Percentiles rank a stretch among this genome's conserved stretches.
Conservation (phyloP, 2,113 vertebrate species). For the Daboia siamensis region DNA sequence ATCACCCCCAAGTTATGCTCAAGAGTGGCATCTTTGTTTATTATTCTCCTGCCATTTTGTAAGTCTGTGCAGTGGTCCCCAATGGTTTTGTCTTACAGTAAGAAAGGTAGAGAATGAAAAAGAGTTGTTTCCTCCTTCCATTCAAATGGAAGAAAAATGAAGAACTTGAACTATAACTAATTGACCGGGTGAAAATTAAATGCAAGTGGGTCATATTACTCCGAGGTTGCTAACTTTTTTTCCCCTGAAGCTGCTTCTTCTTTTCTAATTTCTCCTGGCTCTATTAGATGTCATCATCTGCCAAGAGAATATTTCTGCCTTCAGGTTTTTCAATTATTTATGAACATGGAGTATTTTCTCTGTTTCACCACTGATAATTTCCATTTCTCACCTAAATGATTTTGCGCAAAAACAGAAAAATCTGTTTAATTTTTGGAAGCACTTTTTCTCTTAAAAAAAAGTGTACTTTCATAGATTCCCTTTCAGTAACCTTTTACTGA, state of each 20-base stretch:
- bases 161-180: not conserved
- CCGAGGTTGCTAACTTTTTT: not conserved
- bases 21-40: not conserved
- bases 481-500: slow-evolving; percentile 24
- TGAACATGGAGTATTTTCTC: slow-evolving; percentile 40
- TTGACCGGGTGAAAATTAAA: slow-evolving; percentile 16
- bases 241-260: not conserved
- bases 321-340: slow-evolving; percentile 55
- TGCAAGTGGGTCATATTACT: slow-evolving; percentile 18
- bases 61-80: not conserved
- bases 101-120: not conserved
- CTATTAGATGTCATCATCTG: slow-evolving; percentile 42
- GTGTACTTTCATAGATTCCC: not conserved
- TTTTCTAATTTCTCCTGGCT: slow-evolving; percentile 39
- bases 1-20: not conserved
- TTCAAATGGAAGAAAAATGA: not conserved
- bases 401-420: slow-evolving; percentile 43
- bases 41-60: not conserved
- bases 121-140: not conserved
- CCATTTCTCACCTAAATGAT: slow-evolving; percentile 46
- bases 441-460: not conserved
- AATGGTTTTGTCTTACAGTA: not conserved
- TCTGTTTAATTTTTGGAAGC: slow-evolving; percentile 31
- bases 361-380: slow-evolving; percentile 44
- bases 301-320: slow-evolving; percentile 42